Evolutionary conservation across 2,888 invertebrate species (phyloP).

Genomic region (Ypsolopha sequella): DNA sequence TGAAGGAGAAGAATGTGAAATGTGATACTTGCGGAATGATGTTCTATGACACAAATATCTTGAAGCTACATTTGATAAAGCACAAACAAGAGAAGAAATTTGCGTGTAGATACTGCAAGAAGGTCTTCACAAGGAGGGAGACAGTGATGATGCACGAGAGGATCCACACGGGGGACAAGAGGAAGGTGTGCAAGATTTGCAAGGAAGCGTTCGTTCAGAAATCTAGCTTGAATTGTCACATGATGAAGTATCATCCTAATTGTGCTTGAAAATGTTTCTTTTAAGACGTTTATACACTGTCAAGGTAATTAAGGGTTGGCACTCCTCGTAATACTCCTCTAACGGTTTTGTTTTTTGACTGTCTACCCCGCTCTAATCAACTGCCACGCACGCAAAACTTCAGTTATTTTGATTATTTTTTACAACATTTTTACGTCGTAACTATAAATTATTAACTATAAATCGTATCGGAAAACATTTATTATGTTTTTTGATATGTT

Average conservation of each 20-base stretch:
- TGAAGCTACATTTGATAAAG: slow-evolving; percentile 11
- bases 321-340: no score
- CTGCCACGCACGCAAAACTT: no score
- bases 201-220: slow-evolving; percentile 20
- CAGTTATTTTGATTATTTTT: no score
- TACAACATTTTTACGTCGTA: no score
- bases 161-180: slow-evolving; percentile 17
- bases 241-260: slow-evolving; percentile 6
- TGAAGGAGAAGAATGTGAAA: slow-evolving; percentile 2
- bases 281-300: neutral
- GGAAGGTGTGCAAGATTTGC: slow-evolving; percentile 17
- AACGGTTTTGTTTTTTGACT: no score
- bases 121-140: slow-evolving; percentile 17
- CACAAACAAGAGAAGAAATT: slow-evolving; percentile 20
- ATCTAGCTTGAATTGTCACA: slow-evolving; percentile 7
- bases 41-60: neutral
- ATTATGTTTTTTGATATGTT: no score
- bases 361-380: no score
- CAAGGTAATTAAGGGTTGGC: no score
- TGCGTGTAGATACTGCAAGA: slow-evolving; percentile 25
- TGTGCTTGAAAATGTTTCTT: neutral
- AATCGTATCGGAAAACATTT: no score
- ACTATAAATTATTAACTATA: no score
- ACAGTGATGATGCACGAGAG: slow-evolving; percentile 14
- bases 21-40: slow-evolving; percentile 3